Evolutionary conservation across 2,113 vertebrate genomes (phyloP), one percentile per base, ranked within the genome.

Genomic region (Phoxinus phoxinus): DNA sequence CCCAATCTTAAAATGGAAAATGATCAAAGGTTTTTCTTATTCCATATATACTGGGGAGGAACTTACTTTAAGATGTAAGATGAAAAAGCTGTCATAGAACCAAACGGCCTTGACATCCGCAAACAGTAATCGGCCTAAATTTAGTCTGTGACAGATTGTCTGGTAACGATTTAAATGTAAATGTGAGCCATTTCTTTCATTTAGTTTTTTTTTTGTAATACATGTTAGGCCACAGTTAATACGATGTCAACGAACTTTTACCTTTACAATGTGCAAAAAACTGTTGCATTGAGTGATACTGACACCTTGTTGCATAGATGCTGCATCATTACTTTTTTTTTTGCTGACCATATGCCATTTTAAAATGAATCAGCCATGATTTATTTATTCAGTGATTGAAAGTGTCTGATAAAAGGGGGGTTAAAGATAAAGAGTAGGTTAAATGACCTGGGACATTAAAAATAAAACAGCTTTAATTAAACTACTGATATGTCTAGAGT

Each of bases 1-100:
- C 8, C 27, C 8, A 27, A 46, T n/a, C 58, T 76, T 81, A 76
- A 48, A 69, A 65, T 77, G 59, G 27, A 51, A 67, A 48, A 48
- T 61, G 2, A 58, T 0, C 48, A 53, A 10, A 30, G 48, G 6
- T 51, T 51, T 11, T 59, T 59, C 25, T 41, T 9, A 59, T 41
- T 79, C n/a, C 37, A 30, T 21, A 63, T 80, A 63, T 27, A 7
- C 35, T 27, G 3, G 41, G 19, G 21, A 17, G 48, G 1, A 61
- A 25, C 23, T 44, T 44, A 76, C 53, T 80, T 61, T 61, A 27
- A 46, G 41, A 81, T 3, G 4, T 30, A 44, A 48, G 32, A 41
- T 81, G 2, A 67, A 65, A 41, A 65, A 65, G 25, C 17, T 48
- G 76, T 77, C 75, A 56, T 56, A 19, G 30, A 4, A 46, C 25